phyloP scores from a whole-genome alignment of 2,113 vertebrate genomes.

The Leptocoma aspasia region DNA sequence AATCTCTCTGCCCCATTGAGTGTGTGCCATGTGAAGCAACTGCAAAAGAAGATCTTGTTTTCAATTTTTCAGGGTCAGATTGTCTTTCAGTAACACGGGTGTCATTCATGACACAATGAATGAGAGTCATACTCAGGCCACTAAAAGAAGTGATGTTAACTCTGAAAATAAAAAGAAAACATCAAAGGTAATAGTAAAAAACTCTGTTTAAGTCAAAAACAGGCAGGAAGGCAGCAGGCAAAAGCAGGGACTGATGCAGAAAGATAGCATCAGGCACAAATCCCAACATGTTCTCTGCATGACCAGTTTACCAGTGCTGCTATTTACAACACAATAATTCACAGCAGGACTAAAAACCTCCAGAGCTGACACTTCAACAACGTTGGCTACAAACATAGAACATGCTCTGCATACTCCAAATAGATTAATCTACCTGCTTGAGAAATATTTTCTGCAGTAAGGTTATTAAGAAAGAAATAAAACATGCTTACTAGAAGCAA shows the following conservation, averaged over 20 bases:
- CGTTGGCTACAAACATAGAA: neutral
- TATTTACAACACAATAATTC: neutral
- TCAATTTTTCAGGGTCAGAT: constrained; percentile 43
- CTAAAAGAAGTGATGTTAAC: constrained; percentile 30
- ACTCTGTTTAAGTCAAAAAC: neutral
- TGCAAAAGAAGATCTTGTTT: constrained; percentile 43
- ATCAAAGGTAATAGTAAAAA: neutral
- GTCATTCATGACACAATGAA: constrained; percentile 47
- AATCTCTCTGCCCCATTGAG: neutral
- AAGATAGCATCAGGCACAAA: neutral
- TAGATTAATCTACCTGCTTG: neutral
- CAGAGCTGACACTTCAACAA: neutral
- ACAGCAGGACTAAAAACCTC: neutral
- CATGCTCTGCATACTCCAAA: neutral
- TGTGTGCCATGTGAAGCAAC: constrained; percentile 7
- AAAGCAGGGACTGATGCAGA: neutral
- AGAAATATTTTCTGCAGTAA: neutral
- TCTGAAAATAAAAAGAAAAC: constrained; percentile 1
- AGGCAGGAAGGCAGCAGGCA: neutral
- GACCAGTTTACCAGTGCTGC: neutral
- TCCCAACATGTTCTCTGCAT: neutral
- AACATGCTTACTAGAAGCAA: neutral
- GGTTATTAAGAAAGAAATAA: neutral
- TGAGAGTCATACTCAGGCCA: constrained; percentile 10
- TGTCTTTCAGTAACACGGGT: neutral